Percentiles rank a stretch among this genome's conserved stretches.
These are phyloP conservation scores for Drosophila incognita DNA, from an alignment of 2,888 invertebrate species.

Conservation along the genomic window DNA sequence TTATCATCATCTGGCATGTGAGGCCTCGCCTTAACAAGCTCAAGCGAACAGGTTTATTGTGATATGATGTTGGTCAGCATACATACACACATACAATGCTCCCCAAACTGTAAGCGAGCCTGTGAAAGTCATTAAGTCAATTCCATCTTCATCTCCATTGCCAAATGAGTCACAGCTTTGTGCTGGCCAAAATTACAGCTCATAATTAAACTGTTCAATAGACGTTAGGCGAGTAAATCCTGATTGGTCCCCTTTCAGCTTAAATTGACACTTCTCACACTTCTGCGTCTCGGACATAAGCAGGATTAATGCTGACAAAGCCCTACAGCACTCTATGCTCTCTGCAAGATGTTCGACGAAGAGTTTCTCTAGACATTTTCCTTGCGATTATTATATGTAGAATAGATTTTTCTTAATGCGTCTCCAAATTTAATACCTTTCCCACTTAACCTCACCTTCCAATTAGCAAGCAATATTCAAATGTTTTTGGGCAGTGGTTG, in stretches of 20 bases:
- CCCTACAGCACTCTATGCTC: neutral
- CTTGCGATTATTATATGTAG: neutral
- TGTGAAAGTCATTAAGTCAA: slow-evolving; percentile 22
- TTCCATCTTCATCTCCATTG: neutral
- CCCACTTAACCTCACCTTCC: neutral
- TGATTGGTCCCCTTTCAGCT: neutral
- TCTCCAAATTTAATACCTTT: neutral
- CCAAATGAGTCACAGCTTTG: slow-evolving; percentile 21
- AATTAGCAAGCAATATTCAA: neutral
- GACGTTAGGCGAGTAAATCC: slow-evolving; percentile 2
- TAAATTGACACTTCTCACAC: slow-evolving; percentile 4
- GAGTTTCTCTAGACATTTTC: neutral
- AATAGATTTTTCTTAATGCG: neutral
- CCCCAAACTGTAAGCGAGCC: slow-evolving; percentile 56
- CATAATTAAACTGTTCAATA: slow-evolving; percentile 32
- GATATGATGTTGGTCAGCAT: slow-evolving; percentile 52
- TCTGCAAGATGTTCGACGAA: neutral
- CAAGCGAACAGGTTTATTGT: slow-evolving; percentile 79
- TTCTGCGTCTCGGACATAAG: neutral
- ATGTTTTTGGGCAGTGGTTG: neutral
- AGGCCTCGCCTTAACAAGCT: slow-evolving; percentile 73
- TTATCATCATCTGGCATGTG: slow-evolving; percentile 30
- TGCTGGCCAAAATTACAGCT: slow-evolving; percentile 14
- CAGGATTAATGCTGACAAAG: neutral
- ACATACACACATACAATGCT: slow-evolving; percentile 38